Percentiles rank a stretch among this genome's conserved stretches.
phyloP scores from a whole-genome alignment of 2,113 vertebrate species.

The Morone saxatilis region DNA sequence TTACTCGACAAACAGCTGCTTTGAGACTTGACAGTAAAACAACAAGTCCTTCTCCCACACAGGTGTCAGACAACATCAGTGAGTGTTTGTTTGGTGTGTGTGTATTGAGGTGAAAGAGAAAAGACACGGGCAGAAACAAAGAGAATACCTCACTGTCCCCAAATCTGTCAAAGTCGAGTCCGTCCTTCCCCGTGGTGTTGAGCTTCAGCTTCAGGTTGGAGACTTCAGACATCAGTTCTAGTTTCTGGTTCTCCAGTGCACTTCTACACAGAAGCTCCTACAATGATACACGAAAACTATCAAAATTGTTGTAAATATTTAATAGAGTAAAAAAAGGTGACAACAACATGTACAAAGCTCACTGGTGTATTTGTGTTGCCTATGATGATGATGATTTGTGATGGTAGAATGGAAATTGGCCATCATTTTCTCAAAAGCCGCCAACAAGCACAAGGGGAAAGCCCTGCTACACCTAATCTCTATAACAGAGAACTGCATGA shows the following conservation, averaged over 20 bases:
- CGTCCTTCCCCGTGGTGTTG: conserved; percentile 90
- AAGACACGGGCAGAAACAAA: conserved; percentile 27
- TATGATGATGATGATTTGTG: not conserved
- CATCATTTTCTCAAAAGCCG: not conserved
- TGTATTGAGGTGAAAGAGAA: not conserved
- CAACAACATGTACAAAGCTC: not conserved
- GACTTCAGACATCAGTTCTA: conserved; percentile 94
- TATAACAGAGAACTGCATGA: too few relatives aligned
- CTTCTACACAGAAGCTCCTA: conserved; percentile 95
- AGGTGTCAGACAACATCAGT: conserved; percentile 44
- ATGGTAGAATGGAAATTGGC: not conserved
- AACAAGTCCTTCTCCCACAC: conserved; percentile 22
- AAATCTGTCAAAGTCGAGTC: conserved; percentile 89
- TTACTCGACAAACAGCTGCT: conserved; percentile 42
- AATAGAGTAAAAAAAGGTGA: not conserved
- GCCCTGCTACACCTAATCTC: not conserved
- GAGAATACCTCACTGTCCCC: conserved; percentile 90
- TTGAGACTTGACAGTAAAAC: conserved; percentile 22
- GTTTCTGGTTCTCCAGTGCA: conserved; percentile 94
- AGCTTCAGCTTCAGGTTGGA: conserved; percentile 95
- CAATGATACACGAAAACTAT: conserved; percentile 15
- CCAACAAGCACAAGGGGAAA: not conserved
- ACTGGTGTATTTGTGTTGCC: not conserved
- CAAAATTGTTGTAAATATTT: not conserved
- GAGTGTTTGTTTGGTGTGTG: conserved; percentile 25